phyloP scores from a whole-genome alignment of 2,797 vertebrate genomes.

The Diceros bicornis region DNA sequence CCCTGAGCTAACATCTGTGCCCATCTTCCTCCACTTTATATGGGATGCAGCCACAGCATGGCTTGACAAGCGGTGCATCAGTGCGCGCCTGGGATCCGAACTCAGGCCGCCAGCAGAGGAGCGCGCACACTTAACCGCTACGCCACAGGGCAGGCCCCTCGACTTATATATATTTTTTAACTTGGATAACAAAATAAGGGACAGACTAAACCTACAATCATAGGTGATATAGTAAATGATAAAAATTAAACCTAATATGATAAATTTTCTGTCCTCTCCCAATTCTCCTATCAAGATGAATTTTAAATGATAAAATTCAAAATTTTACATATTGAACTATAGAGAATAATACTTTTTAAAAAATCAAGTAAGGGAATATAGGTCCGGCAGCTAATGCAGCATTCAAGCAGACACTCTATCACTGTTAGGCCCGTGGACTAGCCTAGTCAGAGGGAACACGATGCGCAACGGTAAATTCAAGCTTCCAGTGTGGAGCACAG shows the following conservation, averaged over 20 bases:
- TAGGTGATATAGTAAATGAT: neutral
- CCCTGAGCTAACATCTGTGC: too few relatives aligned
- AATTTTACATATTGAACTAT: neutral
- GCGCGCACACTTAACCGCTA: too few relatives aligned
- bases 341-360: neutral
- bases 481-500: neutral
- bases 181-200: neutral
- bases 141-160: too few relatives aligned
- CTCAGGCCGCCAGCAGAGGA: too few relatives aligned
- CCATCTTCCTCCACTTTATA: too few relatives aligned
- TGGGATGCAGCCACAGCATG: too few relatives aligned
- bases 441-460: neutral
- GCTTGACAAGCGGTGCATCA: too few relatives aligned
- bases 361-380: neutral
- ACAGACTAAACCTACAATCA: neutral
- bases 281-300: slow-evolving; percentile 3
- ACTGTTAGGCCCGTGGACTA: neutral
- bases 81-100: too few relatives aligned
- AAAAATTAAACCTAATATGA: neutral
- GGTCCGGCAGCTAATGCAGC: neutral
- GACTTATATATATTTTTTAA: neutral
- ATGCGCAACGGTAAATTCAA: neutral
- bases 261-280: neutral
- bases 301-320: neutral
- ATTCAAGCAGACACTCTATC: neutral